Base-by-base conservation (phyloP, 2,797 vertebrate genomes). In the Coregonus ussuriensis region DNA sequence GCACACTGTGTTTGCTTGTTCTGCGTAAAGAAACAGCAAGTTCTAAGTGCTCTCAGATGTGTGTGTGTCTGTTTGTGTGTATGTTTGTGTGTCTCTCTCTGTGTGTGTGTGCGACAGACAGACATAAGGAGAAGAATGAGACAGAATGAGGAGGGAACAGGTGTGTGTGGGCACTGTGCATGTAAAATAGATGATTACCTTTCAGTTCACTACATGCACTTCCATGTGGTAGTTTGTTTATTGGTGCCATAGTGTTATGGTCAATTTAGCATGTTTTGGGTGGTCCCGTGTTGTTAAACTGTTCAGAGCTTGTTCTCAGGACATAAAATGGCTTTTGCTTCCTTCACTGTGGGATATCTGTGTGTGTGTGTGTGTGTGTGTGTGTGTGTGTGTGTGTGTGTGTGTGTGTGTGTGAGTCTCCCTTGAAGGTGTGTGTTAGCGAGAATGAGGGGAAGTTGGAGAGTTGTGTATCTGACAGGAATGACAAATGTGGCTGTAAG, bases 1-100 rank as follows among this genome's bases (percentile, higher is more conserved):
- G 78, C 79, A 74, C 83, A 72, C 74, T 74, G 75, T 75, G 81
- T 85, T 79, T 81, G 80, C 83, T 82, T 86, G 79, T 80, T 82
- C 68, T 77, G 68, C 54, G 79, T 68, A 68, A 83, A 77, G 79
- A 77, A 73, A 79, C 73, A 41, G 62, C 84, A 74, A 66, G 75
- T 56, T 51, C 65, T 63, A 84, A 81, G 77, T 82, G 74, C 65
- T 87, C 71, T 79, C 81, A 86, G 79, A 83, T 74, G 82, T 79
- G 75, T 81, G 75, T 18, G 56, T 81, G 75, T 18, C 56, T 41
- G 18, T 72, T 63, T 72, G 21, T 72, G 59, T 25, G 72, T 56
- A n/a, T 62, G 72, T 69, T 25, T 79, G 75, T 81, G 75, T 18
- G 56, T 81, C 74, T 18, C 56, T 41, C 15, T 72, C 63, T 72